phyloP scores from a whole-genome alignment of 2,888 invertebrate genomes.

The Pterobdella sp. region DNA sequence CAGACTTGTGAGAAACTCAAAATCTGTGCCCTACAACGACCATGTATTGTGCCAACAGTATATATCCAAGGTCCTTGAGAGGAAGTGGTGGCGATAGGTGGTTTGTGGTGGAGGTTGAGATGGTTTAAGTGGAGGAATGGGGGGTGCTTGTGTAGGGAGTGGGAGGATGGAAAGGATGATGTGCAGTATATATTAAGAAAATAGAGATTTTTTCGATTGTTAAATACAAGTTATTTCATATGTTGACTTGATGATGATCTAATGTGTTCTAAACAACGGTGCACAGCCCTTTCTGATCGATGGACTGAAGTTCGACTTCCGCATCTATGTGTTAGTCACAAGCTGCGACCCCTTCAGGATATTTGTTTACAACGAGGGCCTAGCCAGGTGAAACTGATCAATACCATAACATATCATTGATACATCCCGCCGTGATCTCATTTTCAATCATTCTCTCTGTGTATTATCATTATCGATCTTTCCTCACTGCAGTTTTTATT shows the following conservation, averaged over 20 bases:
- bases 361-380: slow-evolving; percentile 82
- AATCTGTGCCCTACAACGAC: slow-evolving; percentile 69
- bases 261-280: too few relatives aligned
- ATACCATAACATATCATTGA: too few relatives aligned
- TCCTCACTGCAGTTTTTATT: too few relatives aligned
- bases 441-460: too few relatives aligned
- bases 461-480: too few relatives aligned
- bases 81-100: neutral
- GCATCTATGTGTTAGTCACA: slow-evolving; percentile 78
- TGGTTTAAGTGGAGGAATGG: neutral
- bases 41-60: slow-evolving; percentile 79
- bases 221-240: too few relatives aligned
- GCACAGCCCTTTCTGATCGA: slow-evolving; percentile 75
- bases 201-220: too few relatives aligned
- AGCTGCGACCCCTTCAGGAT: slow-evolving; percentile 81
- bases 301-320: slow-evolving; percentile 82
- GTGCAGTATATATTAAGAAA: too few relatives aligned
- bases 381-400: slow-evolving; percentile 57
- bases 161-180: neutral
- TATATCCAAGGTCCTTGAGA: slow-evolving; percentile 57
- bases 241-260: too few relatives aligned
- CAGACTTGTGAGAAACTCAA: slow-evolving; percentile 71
- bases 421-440: too few relatives aligned
- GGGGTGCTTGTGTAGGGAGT: neutral
- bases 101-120: neutral